phyloP scores from a whole-genome alignment of 2,113 vertebrate genomes.

The Myocastor coypus region DNA sequence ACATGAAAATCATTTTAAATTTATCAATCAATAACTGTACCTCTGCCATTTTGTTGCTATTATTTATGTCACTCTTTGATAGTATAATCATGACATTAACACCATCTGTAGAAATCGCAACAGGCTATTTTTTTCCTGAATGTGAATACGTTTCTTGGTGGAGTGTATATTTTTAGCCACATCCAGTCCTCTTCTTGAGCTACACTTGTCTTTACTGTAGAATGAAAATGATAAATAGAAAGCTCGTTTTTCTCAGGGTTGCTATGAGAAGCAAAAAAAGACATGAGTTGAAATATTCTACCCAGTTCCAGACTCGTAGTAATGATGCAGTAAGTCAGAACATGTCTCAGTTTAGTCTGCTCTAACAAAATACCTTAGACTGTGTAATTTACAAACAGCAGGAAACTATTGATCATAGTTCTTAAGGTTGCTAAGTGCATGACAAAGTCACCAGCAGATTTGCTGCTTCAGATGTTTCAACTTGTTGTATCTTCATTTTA shows the following conservation, averaged over 20 bases:
- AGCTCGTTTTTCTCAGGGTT: background rate
- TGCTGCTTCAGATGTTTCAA: background rate
- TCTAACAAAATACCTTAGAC: background rate
- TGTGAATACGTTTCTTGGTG: background rate
- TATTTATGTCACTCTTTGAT: background rate
- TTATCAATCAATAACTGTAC: background rate
- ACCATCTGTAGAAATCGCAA: background rate
- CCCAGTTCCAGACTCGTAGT: background rate
- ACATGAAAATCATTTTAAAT: background rate
- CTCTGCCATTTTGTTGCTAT: background rate
- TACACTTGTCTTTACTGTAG: background rate
- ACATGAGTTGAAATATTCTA: constrained; percentile 22
- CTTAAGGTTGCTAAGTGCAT: background rate
- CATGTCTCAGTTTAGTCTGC: background rate
- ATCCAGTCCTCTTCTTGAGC: background rate
- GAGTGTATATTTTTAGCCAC: background rate
- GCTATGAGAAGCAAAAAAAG: background rate
- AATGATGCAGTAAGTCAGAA: background rate
- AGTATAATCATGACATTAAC: background rate
- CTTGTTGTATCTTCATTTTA: background rate
- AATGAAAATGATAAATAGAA: constrained; percentile 20
- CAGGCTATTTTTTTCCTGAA: background rate
- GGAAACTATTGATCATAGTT: background rate
- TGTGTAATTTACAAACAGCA: background rate
- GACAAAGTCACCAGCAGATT: background rate